These are phyloP conservation scores for Dendrocincla tyrannina DNA, from an alignment of 2,797 vertebrate species.

Conservation along the genomic window DNA sequence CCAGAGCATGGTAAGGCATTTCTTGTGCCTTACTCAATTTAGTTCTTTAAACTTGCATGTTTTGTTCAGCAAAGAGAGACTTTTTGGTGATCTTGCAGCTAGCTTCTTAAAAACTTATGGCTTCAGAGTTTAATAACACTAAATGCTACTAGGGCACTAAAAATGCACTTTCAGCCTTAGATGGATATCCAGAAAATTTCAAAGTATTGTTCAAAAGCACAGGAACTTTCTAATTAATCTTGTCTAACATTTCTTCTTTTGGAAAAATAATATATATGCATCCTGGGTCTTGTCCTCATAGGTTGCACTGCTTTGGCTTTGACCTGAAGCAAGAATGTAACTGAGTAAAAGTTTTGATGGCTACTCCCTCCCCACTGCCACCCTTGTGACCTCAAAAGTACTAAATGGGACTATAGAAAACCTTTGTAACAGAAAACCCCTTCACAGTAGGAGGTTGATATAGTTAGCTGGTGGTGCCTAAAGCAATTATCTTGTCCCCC, in stretches of 20 bases:
- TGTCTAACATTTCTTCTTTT: background rate
- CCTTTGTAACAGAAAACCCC: background rate
- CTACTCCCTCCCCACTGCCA: fast-evolving
- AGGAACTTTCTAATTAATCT: background rate
- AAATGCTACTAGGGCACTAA: background rate
- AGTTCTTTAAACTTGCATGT: background rate
- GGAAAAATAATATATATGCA: background rate
- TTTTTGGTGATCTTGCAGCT: background rate
- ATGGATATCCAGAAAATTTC: background rate
- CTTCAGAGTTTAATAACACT: background rate
- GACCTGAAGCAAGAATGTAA: background rate
- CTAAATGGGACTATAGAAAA: background rate
- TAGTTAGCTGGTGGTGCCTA: background rate
- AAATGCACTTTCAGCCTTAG: background rate
- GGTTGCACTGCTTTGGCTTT: background rate
- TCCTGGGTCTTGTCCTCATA: background rate
- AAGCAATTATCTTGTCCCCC: background rate
- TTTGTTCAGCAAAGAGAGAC: background rate
- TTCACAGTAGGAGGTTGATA: background rate
- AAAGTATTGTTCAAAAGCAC: background rate
- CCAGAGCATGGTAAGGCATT: background rate
- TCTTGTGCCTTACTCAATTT: background rate
- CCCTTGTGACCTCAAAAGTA: background rate
- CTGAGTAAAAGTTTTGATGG: background rate
- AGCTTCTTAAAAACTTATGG: background rate